Conservation (phyloP, 1,140 invertebrate genomes). For the Drosophila prosaltans region DNA sequence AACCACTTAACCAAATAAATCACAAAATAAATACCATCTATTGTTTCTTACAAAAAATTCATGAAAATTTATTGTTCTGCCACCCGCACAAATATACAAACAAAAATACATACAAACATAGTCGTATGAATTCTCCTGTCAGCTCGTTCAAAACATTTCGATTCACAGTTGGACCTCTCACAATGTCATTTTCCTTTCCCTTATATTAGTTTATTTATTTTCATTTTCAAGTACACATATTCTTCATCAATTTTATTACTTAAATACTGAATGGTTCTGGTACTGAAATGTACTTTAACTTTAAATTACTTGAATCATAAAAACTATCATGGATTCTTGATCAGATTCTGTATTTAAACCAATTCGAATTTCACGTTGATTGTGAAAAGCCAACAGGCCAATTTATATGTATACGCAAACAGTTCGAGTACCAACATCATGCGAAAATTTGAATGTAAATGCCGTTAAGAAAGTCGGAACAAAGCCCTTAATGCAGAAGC, state of each 20-base stretch:
- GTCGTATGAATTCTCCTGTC: slow-evolving; percentile 23
- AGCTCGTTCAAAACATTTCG: slow-evolving; percentile 9
- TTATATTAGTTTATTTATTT: slow-evolving; percentile 2
- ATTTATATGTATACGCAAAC: background rate
- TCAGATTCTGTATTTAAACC: background rate
- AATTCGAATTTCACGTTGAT: slow-evolving; percentile 20
- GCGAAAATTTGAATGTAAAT: slow-evolving; percentile 52
- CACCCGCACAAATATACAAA: slow-evolving; percentile 1
- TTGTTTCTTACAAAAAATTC: slow-evolving; percentile 64
- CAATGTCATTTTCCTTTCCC: background rate
- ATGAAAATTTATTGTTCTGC: slow-evolving; percentile 62
- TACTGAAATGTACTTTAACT: background rate
- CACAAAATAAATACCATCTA: slow-evolving; percentile 69
- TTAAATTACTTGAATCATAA: background rate
- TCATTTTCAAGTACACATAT: background rate
- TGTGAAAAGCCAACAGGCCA: slow-evolving; percentile 14
- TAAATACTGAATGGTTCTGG: background rate
- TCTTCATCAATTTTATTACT: background rate
- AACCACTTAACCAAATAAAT: slow-evolving; percentile 69
- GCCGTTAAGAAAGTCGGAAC: slow-evolving; percentile 45
- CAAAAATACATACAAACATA: background rate
- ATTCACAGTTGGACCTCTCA: background rate
- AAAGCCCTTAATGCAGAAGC: slow-evolving; percentile 53
- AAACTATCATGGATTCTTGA: background rate
- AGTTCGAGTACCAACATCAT: slow-evolving; percentile 18